Conservation (phyloP, 2,888 invertebrate species). For the Pomacea canaliculata region DNA sequence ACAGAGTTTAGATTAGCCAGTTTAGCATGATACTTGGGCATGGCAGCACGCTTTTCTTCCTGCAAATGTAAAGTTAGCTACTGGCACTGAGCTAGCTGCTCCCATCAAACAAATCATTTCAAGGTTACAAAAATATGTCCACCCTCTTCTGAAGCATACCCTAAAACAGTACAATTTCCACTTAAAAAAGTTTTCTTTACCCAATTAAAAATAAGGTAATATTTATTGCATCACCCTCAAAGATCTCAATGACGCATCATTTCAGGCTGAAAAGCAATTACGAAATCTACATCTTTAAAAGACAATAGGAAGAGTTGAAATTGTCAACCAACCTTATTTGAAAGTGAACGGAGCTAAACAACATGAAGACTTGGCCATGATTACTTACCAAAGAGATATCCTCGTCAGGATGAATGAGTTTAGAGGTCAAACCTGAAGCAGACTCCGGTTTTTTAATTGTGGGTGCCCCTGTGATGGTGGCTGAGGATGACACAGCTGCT, state of each 20-base stretch:
- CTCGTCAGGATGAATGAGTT: constrained; percentile 68
- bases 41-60: constrained; percentile 35
- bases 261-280: too few species aligned
- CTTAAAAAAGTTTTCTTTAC: not conserved
- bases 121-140: too few species aligned
- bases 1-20: constrained; percentile 1
- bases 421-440: constrained; percentile 66
- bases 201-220: not conserved
- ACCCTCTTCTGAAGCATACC: too few species aligned
- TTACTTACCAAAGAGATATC: constrained; percentile 67
- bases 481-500: constrained; percentile 46
- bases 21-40: constrained; percentile 29
- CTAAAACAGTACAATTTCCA: too few species aligned
- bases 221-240: not conserved
- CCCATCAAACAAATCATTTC: too few species aligned
- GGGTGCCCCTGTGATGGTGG: constrained; percentile 64
- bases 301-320: too few species aligned
- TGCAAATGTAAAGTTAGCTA: constrained; percentile 13
- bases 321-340: too few species aligned
- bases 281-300: too few species aligned
- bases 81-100: too few species aligned
- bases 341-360: too few species aligned
- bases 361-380: not conserved
- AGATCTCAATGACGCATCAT: not conserved
- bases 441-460: constrained; percentile 68